Conservation (phyloP, 2,888 invertebrate genomes). For the Sarcophaga carnaria region DNA sequence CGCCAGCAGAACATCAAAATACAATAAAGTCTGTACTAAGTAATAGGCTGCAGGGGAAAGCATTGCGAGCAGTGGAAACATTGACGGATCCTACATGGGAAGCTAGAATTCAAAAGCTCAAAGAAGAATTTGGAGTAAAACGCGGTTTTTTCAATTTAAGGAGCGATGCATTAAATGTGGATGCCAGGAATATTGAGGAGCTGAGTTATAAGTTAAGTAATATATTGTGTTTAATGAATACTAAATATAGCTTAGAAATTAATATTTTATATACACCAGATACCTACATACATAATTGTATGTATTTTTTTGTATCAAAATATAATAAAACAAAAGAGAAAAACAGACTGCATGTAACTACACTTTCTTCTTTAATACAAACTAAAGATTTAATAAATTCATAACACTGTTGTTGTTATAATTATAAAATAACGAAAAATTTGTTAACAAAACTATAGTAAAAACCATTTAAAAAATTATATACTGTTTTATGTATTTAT, state of each 20-base stretch:
- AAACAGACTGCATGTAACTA: too few relatives aligned
- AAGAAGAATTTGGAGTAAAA: conserved; percentile 63
- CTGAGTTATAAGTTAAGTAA: conserved; percentile 41
- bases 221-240: conserved; percentile 57
- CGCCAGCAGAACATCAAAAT: neutral
- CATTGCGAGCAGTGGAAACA: neutral
- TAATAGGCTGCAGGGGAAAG: neutral
- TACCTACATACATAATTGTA: too few relatives aligned
- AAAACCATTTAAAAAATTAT: too few relatives aligned
- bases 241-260: conserved; percentile 44
- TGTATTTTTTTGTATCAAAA: too few relatives aligned
- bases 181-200: conserved; percentile 49
- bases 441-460: too few relatives aligned
- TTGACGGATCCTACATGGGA: conserved; percentile 33
- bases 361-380: too few relatives aligned
- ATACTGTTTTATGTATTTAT: too few relatives aligned
- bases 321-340: too few relatives aligned
- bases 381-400: too few relatives aligned
- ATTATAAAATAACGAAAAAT: too few relatives aligned
- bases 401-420: too few relatives aligned
- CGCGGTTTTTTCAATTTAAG: conserved; percentile 55
- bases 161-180: conserved; percentile 55
- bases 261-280: conserved; percentile 52
- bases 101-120: conserved; percentile 41
- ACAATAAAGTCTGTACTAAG: neutral